Percentiles rank a stretch among this genome's conserved stretches.
These are phyloP conservation scores for Papilio gigon DNA, from an alignment of 2,888 invertebrate species.

Conservation along the genomic window DNA sequence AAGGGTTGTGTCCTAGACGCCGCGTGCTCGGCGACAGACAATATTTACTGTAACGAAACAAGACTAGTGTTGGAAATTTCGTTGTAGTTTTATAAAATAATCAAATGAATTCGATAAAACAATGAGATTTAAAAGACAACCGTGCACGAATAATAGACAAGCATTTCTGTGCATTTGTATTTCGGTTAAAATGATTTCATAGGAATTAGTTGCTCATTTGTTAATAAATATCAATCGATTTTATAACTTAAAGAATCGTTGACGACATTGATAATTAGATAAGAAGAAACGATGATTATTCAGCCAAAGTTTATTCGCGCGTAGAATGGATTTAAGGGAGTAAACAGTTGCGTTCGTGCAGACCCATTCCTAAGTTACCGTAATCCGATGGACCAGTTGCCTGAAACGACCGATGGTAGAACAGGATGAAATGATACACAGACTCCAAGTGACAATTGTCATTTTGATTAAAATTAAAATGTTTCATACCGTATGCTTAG, in stretches of 20 bases:
- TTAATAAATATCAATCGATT: background rate
- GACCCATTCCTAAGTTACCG: no score
- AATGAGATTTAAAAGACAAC: background rate
- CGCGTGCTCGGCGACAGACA: constrained; percentile 6
- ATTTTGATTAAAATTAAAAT: background rate
- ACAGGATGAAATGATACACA: no score
- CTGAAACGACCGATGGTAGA: no score
- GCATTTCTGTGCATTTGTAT: background rate
- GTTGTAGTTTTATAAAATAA: constrained; percentile 15
- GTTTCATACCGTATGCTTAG: no score
- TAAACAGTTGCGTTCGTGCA: no score
- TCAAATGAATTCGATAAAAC: constrained; percentile 8
- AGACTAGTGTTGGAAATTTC: constrained; percentile 11
- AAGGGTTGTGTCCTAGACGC: constrained; percentile 44
- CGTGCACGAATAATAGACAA: background rate
- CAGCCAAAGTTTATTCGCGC: no score
- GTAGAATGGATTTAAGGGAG: no score
- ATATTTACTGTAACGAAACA: constrained; percentile 37
- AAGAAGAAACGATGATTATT: no score
- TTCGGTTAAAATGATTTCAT: background rate
- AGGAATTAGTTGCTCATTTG: background rate
- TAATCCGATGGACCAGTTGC: background rate
- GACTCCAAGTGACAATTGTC: background rate
- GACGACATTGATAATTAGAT: no score
- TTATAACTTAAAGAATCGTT: background rate